Evolutionary conservation across 2,888 invertebrate genomes (phyloP), one percentile per base, ranked within the genome.

Genomic region (Heliconius cydno): DNA sequence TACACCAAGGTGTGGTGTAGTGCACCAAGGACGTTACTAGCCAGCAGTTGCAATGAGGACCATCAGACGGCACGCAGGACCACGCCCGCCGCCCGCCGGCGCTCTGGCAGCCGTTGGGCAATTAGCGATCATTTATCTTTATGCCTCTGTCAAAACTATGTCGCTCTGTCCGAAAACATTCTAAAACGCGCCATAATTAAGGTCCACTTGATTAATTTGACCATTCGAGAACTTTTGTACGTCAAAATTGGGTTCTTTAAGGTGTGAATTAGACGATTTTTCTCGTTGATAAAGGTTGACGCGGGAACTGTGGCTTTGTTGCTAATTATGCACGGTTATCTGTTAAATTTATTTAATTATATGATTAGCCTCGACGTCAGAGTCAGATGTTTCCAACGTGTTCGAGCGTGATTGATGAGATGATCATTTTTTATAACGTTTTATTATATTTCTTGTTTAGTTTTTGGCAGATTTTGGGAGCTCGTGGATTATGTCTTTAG

Each of bases 251-350:
- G 87, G 85, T 85, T 88, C 87, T 87, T 88, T 87, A 88, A 92
- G 90, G 94, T 94, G 94, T 94, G 91, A 94, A 94, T 94, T 92
- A 93, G 93, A 90, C 89, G 93, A 94, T 94, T 92, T 94, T 92
- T 92, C 92, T 92, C 88, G 86, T 85, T 92, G 94, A 94, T 94
- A 94, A 92, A 92, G 92, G 91, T 93, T 92, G 93, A 93, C 91
- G 89, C 92, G 92, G 89, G 90, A 88, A 89, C 89, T 87, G 74
- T 79, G 83, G 88, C 90, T 78, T 78, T 80, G 92, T 92, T 92
- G 92, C 92, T 92, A 92, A 94, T 94, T 93, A 94, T 92, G 86
- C 92, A 93, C 87, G 94, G 92, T 92, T 92, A 91, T 93, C 90
- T 88, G 91, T 92, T 90, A 89, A 90, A 89, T 88, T 91, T 90